Evolutionary conservation across 1,140 invertebrate genomes (phyloP).

Genomic region (Apis mellifera): Amel_HAv3.1 CM009936.2:3308501-3309000

Average conservation of each 20-base stretch:
- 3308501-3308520: too few relatives aligned
- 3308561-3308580: too few relatives aligned
- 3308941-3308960: background rate
- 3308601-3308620: background rate
- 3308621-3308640: background rate
- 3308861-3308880: slow-evolving; percentile 66
- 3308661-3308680: slow-evolving; percentile 38
- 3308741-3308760: slow-evolving; percentile 60
- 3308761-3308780: slow-evolving; percentile 68
- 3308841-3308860: slow-evolving; percentile 70
- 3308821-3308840: slow-evolving; percentile 24
- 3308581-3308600: too few relatives aligned
- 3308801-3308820: slow-evolving; percentile 57
- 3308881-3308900: slow-evolving; percentile 66
- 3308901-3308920: slow-evolving; percentile 60
- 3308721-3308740: slow-evolving; percentile 58
- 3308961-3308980: slow-evolving; percentile 6
- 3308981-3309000: slow-evolving; percentile 13
- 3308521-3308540: too few relatives aligned
- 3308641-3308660: slow-evolving; percentile 1
- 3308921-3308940: slow-evolving; percentile 12
- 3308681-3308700: slow-evolving; percentile 21
- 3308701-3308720: slow-evolving; percentile 57
- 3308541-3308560: too few relatives aligned
- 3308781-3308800: slow-evolving; percentile 72